A percentile compares a stretch with the other conserved stretches of the same genome.
Evolutionary conservation across 1,140 invertebrate species (phyloP).

Genomic region (Frieseomelitta varia): DNA sequence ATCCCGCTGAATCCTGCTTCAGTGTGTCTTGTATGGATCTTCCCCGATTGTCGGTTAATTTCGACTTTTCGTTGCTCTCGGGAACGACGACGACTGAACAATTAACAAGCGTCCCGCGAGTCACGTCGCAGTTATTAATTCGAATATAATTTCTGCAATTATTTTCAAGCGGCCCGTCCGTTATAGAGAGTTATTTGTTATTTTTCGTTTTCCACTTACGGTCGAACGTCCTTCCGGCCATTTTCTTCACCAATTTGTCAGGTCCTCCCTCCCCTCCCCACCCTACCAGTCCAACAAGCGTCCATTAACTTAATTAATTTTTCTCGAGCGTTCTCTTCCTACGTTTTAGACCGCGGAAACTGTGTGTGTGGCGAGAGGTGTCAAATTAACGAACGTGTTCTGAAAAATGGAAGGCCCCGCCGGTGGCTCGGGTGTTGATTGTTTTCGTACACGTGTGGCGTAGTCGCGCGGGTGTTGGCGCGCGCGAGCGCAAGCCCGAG

Average conservation of each 20-base stretch:
- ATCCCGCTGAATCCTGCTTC: not conserved
- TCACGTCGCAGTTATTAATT: constrained; percentile 60
- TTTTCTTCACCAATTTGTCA: constrained; percentile 54
- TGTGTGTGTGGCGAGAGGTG: constrained; percentile 47
- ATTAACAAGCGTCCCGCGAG: constrained; percentile 35
- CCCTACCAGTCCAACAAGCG: constrained; percentile 2
- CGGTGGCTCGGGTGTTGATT: constrained; percentile 59
- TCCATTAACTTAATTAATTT: constrained; percentile 67
- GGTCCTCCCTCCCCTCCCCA: not conserved
- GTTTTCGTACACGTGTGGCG: constrained; percentile 62
- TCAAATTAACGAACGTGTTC: constrained; percentile 60
- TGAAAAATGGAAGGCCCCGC: constrained; percentile 61
- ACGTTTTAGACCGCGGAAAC: constrained; percentile 22
- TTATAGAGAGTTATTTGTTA: constrained; percentile 51
- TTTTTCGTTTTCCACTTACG: constrained; percentile 55
- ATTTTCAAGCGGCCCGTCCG: constrained; percentile 51
- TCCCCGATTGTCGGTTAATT: not conserved
- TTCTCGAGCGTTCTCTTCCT: constrained; percentile 28
- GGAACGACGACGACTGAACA: constrained; percentile 6
- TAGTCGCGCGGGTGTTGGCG: not conserved
- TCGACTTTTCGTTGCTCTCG: not conserved
- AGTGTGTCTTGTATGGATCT: not conserved
- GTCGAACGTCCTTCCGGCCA: constrained; percentile 44
- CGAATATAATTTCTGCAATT: constrained; percentile 60
- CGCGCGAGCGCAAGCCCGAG: not conserved